Base-by-base conservation (phyloP, 1,140 invertebrate genomes). In the Lamellibrachia luymesi region DNA sequence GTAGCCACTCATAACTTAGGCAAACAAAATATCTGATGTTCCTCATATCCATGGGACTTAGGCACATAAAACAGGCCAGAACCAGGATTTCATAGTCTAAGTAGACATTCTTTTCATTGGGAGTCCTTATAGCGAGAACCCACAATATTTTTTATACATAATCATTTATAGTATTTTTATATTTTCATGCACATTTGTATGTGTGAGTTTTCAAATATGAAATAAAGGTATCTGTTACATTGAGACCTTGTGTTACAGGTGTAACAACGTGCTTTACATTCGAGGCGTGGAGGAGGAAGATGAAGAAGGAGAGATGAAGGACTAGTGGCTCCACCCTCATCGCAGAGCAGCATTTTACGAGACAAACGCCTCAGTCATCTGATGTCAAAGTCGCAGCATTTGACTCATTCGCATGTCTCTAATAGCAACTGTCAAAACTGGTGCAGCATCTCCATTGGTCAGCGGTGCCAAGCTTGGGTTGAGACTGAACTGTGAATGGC, bases 191-290 rank as follows among this genome's bases (percentile, higher is more conserved):
- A 38, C 38, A 38, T 38, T 38, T 90, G n/a, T 90, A n/a, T 90
- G n/a, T 22, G 91, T 25, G 80, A 91, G 51, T 50, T 25, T 22
- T n/a, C 4, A 22, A 92, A 91, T 94, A n/a, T 93, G n/a, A 50
- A 10, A 91, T 94, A 91, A n/a, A 93, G 80, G 90, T 50, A 5
- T 22, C 51, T 27, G 10, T 92, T 92, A 50, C 8, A 91, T n/a
- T n/a, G 91, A 50, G 38, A 91, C 51, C 51, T 91, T 50, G 10
- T 92, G 27, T 92, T 92, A 92, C 94, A 97, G 97, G 93, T 99
- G 99, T 97, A 99, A 99, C 96, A 99, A 99, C 97, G 98, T 99
- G 4, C 97, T 99, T 93, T 99, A 99, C 95, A 98, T 99, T 92
- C 97, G 99, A 96, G 99, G 98, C 5, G 98, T 98, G 4, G 99